Conservation (phyloP, 2,113 vertebrate genomes). For the Pavo muticus region DNA sequence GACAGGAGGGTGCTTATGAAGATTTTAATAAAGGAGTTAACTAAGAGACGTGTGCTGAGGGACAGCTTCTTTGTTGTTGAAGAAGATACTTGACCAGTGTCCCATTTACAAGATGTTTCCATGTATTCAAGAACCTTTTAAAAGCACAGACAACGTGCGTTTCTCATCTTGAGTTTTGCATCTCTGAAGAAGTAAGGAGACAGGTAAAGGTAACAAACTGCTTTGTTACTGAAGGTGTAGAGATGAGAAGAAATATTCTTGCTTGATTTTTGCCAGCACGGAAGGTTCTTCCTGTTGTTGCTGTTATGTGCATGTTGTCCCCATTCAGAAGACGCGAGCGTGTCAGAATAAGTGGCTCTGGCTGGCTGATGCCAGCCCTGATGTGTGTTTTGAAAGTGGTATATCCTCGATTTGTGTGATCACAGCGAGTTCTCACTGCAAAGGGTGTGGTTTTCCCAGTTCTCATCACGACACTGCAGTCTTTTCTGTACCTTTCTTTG, state of each 20-base stretch:
- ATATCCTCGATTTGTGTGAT: not conserved
- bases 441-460: not conserved
- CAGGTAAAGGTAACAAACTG: not conserved
- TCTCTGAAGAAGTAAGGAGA: not conserved
- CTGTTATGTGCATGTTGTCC: not conserved
- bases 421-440: not conserved
- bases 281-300: not conserved
- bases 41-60: not conserved
- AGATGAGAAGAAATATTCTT: too few species aligned
- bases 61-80: not conserved
- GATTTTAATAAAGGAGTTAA: not conserved
- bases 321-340: not conserved
- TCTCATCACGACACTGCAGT: not conserved
- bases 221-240: not conserved
- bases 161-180: not conserved
- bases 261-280: not conserved
- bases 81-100: not conserved
- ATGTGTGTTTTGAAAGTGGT: not conserved
- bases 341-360: not conserved
- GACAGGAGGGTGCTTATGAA: not conserved
- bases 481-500: not conserved
- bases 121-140: not conserved
- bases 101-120: not conserved
- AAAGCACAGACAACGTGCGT: not conserved
- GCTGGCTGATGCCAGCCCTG: not conserved